Base-by-base conservation (phyloP, 2,888 invertebrate genomes). In the Podabrus alpinus region DNA sequence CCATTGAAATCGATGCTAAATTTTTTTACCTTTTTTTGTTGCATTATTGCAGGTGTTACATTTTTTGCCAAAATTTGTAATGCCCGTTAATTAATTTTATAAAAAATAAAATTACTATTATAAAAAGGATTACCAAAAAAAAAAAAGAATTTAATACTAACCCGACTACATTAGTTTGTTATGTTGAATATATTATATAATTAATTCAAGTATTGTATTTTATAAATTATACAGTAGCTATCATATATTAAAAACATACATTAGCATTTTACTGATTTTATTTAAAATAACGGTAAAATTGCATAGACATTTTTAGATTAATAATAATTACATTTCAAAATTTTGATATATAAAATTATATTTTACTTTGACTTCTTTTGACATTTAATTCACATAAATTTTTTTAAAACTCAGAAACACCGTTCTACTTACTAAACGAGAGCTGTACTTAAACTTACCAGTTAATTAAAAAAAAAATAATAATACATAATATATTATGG, bases 31-130 rank as follows among this genome's bases (percentile, higher is more conserved):
- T n/a, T 21, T 73, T 74, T 74, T 74, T 67, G 16, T 67, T 17
- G 15, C 59, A 62, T 59, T 66, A 74, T 66, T n/a, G 74, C 74
- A 74, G 74, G 74, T 74, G 74, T 69, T 73, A 59, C 59, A 68
- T 11, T 70, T 70, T 24, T 69, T 29, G 69, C 17, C 61, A 25
- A 62, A 62, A 29, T 69, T 69, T 64, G 62, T 64, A 19, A n/a
- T 45, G 45, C 45, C 45, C 45, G 45, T 45, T 45, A 45, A 45
- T 45, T 45, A 45, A 45, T 45, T 45, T 45, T 45, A 45, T 45
- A 45, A 45, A 45, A 45, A 45, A 45, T 45, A 45, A 45, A 45
- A 45, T 45, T 45, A 45, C 45, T 45, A 45, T 45, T 45, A 45
- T 45, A 45, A 45, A 45, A 45, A 45, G 45, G 7, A 45, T 45